Evolutionary conservation across 2,888 invertebrate species (phyloP).

Genomic region (Limnephilus lunatus): DNA sequence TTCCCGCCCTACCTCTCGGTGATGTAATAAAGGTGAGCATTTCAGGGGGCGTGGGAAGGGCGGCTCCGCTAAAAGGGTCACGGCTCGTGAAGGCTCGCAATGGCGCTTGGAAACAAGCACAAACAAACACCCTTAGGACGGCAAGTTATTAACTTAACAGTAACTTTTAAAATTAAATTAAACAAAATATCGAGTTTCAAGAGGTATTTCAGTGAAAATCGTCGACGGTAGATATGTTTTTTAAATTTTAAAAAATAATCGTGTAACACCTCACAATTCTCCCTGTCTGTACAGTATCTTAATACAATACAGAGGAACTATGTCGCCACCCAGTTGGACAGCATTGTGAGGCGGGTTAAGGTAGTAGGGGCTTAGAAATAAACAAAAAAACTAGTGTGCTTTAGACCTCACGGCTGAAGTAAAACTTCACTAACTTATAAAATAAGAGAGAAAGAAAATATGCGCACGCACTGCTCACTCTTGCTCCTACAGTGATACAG

Average conservation of each 20-base stretch:
- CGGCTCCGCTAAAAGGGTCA: slow-evolving; percentile 38
- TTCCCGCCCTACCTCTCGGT: background rate
- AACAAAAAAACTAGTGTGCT: too few species aligned
- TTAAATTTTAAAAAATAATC: background rate
- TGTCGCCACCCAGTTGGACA: too few species aligned
- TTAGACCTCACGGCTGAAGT: too few species aligned
- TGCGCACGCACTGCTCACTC: too few species aligned
- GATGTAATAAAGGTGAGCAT: background rate
- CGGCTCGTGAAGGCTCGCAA: background rate
- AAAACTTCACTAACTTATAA: too few species aligned
- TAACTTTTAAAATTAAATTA: background rate
- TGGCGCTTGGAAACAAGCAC: background rate
- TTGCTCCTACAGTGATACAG: too few species aligned
- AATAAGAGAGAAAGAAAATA: too few species aligned
- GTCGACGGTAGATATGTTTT: background rate
- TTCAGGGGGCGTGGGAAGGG: background rate
- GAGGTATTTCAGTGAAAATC: background rate
- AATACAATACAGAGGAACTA: too few species aligned
- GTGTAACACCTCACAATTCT: background rate
- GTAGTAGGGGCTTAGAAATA: too few species aligned
- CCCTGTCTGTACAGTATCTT: too few species aligned
- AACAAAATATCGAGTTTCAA: background rate
- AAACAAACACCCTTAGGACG: background rate
- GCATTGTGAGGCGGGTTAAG: too few species aligned
- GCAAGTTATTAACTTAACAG: background rate